A percentile compares a stretch with the other conserved stretches of the same genome.
Conservation (phyloP, 2,113 vertebrate species). For the Tiliqua scincoides region DNA sequence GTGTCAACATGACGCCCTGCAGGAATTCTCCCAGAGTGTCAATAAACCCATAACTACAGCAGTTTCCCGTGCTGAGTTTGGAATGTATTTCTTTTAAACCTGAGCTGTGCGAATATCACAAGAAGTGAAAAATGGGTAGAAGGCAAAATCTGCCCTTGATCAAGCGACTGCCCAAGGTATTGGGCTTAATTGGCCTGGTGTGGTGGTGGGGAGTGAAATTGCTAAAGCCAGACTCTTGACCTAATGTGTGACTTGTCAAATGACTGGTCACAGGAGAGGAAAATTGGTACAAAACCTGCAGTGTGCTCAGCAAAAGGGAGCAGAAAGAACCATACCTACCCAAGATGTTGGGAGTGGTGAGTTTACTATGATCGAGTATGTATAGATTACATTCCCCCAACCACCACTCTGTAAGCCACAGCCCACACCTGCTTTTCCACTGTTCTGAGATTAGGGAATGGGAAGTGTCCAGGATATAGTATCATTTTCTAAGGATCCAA, state of each 20-base stretch:
- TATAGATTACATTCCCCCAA: too few species aligned
- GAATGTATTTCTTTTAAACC: neutral
- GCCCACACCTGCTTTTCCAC: neutral
- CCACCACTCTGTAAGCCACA: neutral
- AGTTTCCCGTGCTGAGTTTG: neutral
- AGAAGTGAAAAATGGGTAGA: neutral
- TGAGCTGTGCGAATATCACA: neutral
- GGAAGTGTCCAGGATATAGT: neutral
- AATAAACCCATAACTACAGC: constrained; percentile 14
- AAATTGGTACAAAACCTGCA: too few species aligned
- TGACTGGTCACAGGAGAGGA: too few species aligned
- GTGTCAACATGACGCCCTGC: neutral
- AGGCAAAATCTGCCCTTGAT: neutral
- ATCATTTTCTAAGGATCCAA: too few species aligned
- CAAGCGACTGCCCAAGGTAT: too few species aligned
- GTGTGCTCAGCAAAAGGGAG: too few species aligned
- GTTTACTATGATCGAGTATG: neutral
- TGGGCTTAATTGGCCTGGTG: too few species aligned
- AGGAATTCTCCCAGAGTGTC: neutral
- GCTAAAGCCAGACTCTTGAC: too few species aligned
- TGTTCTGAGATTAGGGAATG: neutral
- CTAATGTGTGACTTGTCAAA: too few species aligned
- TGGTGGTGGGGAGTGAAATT: too few species aligned
- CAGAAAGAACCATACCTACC: too few species aligned
- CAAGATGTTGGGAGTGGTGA: neutral